A percentile compares a stretch with the other conserved stretches of the same genome.
Evolutionary conservation across 1,140 invertebrate genomes (phyloP).

Genomic region (Thaumatotibia leucotreta): DNA sequence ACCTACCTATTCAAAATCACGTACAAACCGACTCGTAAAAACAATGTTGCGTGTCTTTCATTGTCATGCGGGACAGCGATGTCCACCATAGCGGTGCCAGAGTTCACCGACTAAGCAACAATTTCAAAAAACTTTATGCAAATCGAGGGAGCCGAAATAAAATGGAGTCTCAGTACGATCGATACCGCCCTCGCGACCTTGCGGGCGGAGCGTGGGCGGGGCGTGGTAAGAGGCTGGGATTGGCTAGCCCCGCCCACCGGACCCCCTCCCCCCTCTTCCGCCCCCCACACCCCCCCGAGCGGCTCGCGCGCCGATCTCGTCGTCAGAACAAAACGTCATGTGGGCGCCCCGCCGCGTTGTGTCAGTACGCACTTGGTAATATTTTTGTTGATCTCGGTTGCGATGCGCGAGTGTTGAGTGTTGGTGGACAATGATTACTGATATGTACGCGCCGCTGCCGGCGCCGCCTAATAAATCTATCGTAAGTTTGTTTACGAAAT

Average conservation of each 20-base stretch:
- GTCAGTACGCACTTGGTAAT: constrained; percentile 1
- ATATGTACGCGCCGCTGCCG: constrained; percentile 68
- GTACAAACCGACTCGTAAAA: too few relatives aligned
- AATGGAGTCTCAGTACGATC: constrained; percentile 70
- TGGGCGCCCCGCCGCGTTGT: constrained; percentile 19
- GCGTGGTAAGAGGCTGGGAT: constrained; percentile 53
- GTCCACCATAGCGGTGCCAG: not conserved
- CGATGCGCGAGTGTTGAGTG: constrained; percentile 32
- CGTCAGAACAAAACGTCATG: constrained; percentile 24
- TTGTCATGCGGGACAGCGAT: not conserved
- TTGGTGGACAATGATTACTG: constrained; percentile 60
- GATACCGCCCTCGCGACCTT: constrained; percentile 44
- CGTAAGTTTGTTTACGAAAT: constrained; percentile 43
- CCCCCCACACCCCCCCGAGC: constrained; percentile 18
- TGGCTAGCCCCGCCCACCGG: constrained; percentile 46
- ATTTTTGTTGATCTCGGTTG: constrained; percentile 11
- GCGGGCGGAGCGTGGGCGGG: constrained; percentile 38
- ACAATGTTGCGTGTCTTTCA: not conserved
- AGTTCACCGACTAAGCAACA: constrained; percentile 30
- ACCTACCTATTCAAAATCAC: too few relatives aligned
- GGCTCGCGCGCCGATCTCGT: constrained; percentile 23
- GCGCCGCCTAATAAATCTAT: constrained; percentile 57
- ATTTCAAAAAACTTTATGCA: constrained; percentile 68
- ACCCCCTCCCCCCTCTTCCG: constrained; percentile 30
- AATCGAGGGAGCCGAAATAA: constrained; percentile 69